These are phyloP conservation scores for Peromyscus aztecus DNA, from an alignment of 2,797 vertebrate genomes.

Conservation along the genomic window DNA sequence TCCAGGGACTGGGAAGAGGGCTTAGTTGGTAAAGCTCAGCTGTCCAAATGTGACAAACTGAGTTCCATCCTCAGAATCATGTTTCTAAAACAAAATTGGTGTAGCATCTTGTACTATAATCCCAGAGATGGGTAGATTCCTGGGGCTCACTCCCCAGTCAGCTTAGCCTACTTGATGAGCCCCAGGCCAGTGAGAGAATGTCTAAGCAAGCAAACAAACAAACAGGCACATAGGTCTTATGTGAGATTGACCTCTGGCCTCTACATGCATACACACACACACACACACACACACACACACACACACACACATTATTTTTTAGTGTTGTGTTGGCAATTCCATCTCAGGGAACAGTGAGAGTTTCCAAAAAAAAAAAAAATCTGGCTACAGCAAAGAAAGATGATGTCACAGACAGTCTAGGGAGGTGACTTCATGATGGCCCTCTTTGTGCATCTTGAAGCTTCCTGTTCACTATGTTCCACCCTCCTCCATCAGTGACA, in stretches of 20 bases:
- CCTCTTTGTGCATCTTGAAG: neutral
- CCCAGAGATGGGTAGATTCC: neutral
- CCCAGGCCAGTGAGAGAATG: neutral
- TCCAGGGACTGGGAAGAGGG: neutral
- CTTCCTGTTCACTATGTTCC: neutral
- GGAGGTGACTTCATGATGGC: rapidly evolving
- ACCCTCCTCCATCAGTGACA: neutral
- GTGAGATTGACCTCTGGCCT: neutral
- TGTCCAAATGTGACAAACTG: neutral
- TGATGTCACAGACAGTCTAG: neutral
- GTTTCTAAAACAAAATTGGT: neutral
- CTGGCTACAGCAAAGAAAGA: neutral
- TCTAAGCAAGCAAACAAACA: neutral
- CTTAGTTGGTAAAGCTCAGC: neutral
- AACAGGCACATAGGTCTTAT: neutral
- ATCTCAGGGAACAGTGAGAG: neutral
- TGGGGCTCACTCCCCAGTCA: no score
- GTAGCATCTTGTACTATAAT: neutral
- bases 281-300: neutral
- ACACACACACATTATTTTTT: neutral
- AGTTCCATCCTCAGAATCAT: neutral
- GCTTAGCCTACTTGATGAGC: neutral
- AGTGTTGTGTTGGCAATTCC: neutral
- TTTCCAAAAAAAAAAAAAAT: neutral
- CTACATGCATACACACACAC: neutral